These are phyloP conservation scores for Phaedon cochleariae DNA, from an alignment of 2,888 invertebrate species.

Conservation along the genomic window DNA sequence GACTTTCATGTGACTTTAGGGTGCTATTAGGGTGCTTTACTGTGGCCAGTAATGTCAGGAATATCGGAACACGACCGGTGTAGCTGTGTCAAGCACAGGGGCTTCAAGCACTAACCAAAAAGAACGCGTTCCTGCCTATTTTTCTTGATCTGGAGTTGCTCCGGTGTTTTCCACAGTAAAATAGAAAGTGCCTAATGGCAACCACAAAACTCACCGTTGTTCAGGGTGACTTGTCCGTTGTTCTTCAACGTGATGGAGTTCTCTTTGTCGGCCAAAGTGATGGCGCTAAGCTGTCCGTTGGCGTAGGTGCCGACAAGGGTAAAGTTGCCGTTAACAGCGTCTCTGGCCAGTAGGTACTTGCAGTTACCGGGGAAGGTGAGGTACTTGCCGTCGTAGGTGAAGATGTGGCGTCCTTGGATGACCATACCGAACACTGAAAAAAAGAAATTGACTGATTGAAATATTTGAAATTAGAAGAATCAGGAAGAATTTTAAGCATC, in stretches of 20 bases:
- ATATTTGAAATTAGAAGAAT: too few species aligned
- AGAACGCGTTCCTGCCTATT: too few species aligned
- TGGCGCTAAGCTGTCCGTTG: constrained; percentile 72
- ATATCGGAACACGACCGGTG: too few species aligned
- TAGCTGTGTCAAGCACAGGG: too few species aligned
- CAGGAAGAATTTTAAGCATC: too few species aligned
- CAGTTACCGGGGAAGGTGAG: constrained; percentile 83
- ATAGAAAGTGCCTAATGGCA: too few species aligned
- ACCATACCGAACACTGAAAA: constrained; percentile 73
- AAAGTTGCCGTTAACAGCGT: constrained; percentile 88
- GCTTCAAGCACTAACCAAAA: constrained; percentile 24
- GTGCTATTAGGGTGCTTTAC: too few species aligned
- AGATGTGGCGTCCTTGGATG: constrained; percentile 83
- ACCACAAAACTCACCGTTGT: constrained; percentile 64
- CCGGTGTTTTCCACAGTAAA: too few species aligned
- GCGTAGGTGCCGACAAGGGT: constrained; percentile 77
- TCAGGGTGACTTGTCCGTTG: constrained; percentile 69
- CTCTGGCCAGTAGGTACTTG: constrained; percentile 84
- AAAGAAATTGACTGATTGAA: too few species aligned
- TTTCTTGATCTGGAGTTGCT: too few species aligned
- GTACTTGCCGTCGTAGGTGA: constrained; percentile 88
- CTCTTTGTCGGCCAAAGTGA: constrained; percentile 75
- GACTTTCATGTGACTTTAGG: too few species aligned
- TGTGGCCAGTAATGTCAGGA: too few species aligned
- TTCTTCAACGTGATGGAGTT: constrained; percentile 67